Evolutionary conservation across 2,888 invertebrate species (phyloP).

Genomic region (Petrophora chlorosata): DNA sequence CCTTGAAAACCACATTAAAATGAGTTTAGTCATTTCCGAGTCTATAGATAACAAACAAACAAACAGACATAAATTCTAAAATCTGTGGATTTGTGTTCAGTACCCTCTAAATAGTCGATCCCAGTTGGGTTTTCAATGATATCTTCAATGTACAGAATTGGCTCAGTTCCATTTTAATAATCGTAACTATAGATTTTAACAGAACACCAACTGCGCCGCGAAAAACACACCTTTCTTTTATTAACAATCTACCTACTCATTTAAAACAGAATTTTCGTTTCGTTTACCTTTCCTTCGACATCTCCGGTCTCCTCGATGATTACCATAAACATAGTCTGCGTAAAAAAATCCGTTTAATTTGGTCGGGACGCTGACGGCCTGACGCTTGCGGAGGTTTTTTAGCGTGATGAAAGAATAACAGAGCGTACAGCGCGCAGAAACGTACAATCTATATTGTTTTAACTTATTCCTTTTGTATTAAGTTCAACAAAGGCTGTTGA

Average conservation of each 20-base stretch:
- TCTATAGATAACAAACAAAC: too few species aligned
- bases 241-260: constrained; percentile 23
- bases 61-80: too few species aligned
- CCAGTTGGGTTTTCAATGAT: too few species aligned
- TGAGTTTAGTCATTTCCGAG: constrained; percentile 5
- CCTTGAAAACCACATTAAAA: constrained; percentile 5
- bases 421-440: not conserved
- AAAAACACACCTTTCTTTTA: constrained; percentile 13
- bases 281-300: constrained; percentile 22
- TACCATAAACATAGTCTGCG: constrained; percentile 29
- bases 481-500: too few species aligned
- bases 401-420: constrained; percentile 48
- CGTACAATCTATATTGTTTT: not conserved
- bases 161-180: too few species aligned
- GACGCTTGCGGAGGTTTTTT: constrained; percentile 33
- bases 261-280: constrained; percentile 29
- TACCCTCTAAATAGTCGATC: too few species aligned
- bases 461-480: too few species aligned
- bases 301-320: constrained; percentile 30
- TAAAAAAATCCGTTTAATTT: constrained; percentile 34
- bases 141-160: too few species aligned
- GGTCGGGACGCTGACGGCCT: constrained; percentile 16
- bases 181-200: constrained; percentile 15
- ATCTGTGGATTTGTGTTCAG: too few species aligned
- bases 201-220: constrained; percentile 1